These are phyloP conservation scores for Telenomus remus DNA, from an alignment of 1,140 invertebrate species.

Conservation along the genomic window DNA sequence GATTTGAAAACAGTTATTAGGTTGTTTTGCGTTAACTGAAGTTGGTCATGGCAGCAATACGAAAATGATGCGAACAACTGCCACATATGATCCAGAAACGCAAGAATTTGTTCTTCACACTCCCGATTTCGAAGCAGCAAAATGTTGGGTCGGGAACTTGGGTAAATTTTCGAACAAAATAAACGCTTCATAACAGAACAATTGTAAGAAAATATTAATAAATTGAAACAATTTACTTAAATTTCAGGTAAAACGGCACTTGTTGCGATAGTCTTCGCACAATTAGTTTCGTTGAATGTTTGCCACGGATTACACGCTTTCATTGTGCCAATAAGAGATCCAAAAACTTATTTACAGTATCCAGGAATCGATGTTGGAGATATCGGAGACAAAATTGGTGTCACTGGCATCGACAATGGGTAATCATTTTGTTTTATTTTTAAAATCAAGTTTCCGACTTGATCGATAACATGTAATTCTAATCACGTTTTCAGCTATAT, in stretches of 20 bases:
- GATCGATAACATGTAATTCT: too few relatives aligned
- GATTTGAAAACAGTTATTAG: conserved; percentile 73
- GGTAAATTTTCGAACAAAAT: conserved; percentile 65
- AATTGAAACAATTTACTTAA: background rate
- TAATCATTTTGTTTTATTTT: too few relatives aligned
- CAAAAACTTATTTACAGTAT: conserved; percentile 81
- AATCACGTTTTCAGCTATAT: conserved; percentile 74
- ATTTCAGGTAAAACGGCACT: conserved; percentile 87
- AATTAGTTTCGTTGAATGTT: conserved; percentile 84
- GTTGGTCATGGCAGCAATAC: conserved; percentile 92
- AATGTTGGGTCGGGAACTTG: conserved; percentile 87
- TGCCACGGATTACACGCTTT: conserved; percentile 89
- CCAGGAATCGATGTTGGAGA: conserved; percentile 87
- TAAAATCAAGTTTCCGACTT: too few relatives aligned
- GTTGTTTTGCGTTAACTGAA: conserved; percentile 91
- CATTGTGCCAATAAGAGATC: conserved; percentile 86
- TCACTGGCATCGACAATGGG: conserved; percentile 91
- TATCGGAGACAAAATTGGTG: conserved; percentile 87
- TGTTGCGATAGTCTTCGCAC: conserved; percentile 92
- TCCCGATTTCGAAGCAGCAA: conserved; percentile 89
- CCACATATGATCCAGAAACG: conserved; percentile 84
- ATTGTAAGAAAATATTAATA: too few relatives aligned
- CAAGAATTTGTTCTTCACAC: conserved; percentile 87
- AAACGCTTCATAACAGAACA: too few relatives aligned
- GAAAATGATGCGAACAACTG: conserved; percentile 87